Conservation (phyloP, 2,888 invertebrate genomes). For the Synergus umbraculus region DNA sequence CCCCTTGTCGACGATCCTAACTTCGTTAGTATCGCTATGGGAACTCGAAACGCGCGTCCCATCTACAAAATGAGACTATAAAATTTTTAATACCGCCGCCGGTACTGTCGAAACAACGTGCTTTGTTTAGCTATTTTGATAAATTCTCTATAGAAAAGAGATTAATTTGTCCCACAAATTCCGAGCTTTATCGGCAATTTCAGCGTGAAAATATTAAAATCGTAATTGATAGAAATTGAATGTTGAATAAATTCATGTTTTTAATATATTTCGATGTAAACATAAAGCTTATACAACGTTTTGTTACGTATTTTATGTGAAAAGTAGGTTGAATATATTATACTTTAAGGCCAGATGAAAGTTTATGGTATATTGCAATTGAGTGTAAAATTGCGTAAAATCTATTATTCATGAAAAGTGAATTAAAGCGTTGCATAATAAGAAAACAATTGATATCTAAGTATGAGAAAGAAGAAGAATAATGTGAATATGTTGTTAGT, state of each 20-base stretch:
- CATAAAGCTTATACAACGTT: neutral
- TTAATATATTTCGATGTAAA: neutral
- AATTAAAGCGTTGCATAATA: too few relatives aligned
- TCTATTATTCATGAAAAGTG: too few relatives aligned
- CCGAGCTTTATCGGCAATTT: neutral
- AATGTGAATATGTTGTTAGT: too few relatives aligned
- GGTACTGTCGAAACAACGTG: neutral
- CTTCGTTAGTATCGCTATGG: conserved; percentile 35
- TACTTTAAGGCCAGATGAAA: too few relatives aligned
- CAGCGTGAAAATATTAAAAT: neutral
- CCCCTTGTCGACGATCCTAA: conserved; percentile 25
- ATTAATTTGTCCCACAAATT: neutral
- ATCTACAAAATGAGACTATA: conserved; percentile 20
- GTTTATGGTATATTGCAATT: too few relatives aligned
- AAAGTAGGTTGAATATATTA: too few relatives aligned
- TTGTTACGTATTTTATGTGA: too few relatives aligned
- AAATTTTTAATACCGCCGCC: conserved; percentile 10
- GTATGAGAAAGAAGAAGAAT: too few relatives aligned
- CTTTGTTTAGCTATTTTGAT: neutral
- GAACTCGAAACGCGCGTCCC: conserved; percentile 7
- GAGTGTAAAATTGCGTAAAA: too few relatives aligned
- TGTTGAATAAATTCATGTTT: neutral
- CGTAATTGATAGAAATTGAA: neutral
- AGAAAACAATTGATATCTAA: too few relatives aligned
- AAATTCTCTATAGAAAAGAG: neutral